Percentiles rank a stretch among this genome's conserved stretches.
Conservation (phyloP, 2,797 vertebrate genomes). For the Hemitrygon akajei region DNA sequence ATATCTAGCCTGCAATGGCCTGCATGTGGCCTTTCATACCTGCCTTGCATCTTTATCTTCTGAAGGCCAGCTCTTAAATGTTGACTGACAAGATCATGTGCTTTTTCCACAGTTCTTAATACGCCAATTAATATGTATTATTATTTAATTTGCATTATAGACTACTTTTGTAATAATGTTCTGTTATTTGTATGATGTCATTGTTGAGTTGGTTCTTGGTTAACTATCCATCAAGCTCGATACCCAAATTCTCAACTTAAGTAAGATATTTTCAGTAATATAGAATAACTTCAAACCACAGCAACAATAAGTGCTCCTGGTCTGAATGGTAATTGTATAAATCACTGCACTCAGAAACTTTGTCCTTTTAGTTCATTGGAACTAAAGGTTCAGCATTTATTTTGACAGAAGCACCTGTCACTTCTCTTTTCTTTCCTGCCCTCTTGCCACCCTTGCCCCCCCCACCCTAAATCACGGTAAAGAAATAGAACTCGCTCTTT, state of each 20-base stretch:
- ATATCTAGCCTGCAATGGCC: slow-evolving; percentile 27
- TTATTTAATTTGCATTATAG: slow-evolving; percentile 29
- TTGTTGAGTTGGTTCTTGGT: neutral
- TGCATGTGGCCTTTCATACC: slow-evolving; percentile 36
- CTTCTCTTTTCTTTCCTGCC: neutral
- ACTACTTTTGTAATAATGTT: slow-evolving; percentile 2
- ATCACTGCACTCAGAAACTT: neutral
- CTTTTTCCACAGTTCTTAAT: slow-evolving; percentile 13
- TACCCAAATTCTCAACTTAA: neutral
- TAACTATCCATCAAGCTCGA: neutral
- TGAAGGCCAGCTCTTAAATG: neutral
- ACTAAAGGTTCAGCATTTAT: neutral
- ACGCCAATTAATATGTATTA: neutral
- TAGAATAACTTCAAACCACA: neutral
- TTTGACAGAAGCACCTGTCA: neutral
- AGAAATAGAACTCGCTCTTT: neutral
- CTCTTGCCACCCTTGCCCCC: neutral
- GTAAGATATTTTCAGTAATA: neutral
- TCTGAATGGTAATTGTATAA: neutral
- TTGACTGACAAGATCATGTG: slow-evolving; percentile 16
- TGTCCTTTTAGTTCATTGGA: neutral
- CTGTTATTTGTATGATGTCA: neutral
- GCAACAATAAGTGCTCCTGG: neutral
- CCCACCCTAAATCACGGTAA: neutral
- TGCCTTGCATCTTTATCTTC: slow-evolving; percentile 35